Evolutionary conservation across 2,113 vertebrate species (phyloP).

Genomic region (Elachura formosa): DNA sequence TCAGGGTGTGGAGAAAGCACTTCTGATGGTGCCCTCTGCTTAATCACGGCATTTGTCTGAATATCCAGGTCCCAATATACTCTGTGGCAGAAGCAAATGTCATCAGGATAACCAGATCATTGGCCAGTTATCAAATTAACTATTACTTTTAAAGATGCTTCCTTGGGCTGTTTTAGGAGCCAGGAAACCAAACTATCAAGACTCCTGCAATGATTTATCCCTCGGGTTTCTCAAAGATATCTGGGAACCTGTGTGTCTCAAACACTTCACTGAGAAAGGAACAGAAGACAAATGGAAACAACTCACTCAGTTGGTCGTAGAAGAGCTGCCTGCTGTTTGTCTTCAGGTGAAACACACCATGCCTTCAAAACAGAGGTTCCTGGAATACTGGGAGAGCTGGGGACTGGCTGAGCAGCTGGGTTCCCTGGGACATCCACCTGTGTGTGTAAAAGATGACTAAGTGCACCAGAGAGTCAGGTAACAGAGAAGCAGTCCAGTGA

Average conservation of each 20-base stretch:
- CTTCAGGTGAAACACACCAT: conserved; percentile 81
- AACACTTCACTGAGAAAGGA: not conserved
- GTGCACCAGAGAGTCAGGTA: not conserved
- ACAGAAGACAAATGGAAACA: not conserved
- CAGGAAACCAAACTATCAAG: not conserved
- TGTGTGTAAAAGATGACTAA: not conserved
- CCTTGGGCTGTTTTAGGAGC: not conserved
- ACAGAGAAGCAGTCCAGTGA: not conserved
- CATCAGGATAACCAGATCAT: not conserved
- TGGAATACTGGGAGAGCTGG: conserved; percentile 86
- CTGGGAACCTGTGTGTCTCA: not conserved
- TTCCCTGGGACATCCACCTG: conserved; percentile 76
- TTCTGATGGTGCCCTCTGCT: conserved; percentile 78
- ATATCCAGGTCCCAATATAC: conserved; percentile 96
- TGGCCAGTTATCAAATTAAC: not conserved
- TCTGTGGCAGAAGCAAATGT: conserved; percentile 56
- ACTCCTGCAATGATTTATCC: not conserved
- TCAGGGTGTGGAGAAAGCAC: conserved; percentile 88
- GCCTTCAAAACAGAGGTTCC: conserved; percentile 80
- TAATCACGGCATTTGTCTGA: conserved; percentile 92
- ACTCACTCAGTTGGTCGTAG: conserved; percentile 88
- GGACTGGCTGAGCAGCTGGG: conserved; percentile 78
- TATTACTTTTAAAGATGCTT: not conserved
- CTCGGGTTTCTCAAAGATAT: not conserved
- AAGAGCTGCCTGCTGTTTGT: conserved; percentile 84